Conservation (phyloP, 2,113 vertebrate species). For the Mungos mungo region DNA sequence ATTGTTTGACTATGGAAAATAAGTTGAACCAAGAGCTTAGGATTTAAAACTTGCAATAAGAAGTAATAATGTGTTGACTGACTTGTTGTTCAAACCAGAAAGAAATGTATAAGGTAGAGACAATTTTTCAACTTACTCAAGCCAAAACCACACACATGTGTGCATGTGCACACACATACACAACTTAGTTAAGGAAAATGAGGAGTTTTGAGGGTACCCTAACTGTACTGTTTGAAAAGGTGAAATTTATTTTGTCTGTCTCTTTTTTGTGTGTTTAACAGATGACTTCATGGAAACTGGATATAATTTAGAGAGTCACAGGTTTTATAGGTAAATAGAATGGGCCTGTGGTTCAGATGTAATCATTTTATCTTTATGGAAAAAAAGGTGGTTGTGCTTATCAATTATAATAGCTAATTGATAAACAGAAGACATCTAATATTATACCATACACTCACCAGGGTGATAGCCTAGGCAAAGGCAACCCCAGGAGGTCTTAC, state of each 20-base stretch:
- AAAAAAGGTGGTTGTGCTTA: neutral
- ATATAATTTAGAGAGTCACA: neutral
- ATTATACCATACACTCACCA: neutral
- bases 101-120: neutral
- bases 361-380: neutral
- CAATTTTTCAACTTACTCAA: neutral
- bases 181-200: neutral
- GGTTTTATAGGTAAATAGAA: slow-evolving; percentile 6
- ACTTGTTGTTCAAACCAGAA: neutral
- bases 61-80: neutral
- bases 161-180: neutral
- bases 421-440: neutral
- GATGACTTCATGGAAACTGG: neutral
- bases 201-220: neutral
- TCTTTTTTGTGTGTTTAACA: neutral
- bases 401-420: neutral
- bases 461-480: neutral
- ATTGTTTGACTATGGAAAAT: neutral
- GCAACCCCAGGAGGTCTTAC: neutral
- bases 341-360: neutral
- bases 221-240: neutral
- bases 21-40: slow-evolving; percentile 15
- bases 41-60: neutral
- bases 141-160: neutral
- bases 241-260: neutral